These are phyloP conservation scores for Anguilla japonica DNA, from an alignment of 2,113 vertebrate genomes.

Conservation along the genomic window DNA sequence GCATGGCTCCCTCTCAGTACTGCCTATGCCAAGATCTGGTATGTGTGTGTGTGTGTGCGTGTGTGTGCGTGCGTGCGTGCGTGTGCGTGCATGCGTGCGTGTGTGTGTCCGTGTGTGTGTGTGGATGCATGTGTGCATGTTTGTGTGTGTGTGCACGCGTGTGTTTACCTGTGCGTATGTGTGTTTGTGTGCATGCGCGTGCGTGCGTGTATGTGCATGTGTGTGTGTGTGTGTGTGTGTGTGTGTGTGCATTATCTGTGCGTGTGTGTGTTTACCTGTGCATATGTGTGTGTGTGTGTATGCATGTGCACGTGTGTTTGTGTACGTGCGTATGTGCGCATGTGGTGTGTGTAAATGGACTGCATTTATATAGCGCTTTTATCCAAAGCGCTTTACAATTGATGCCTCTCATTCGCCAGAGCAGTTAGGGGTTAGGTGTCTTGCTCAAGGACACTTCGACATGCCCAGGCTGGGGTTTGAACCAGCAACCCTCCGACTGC, in stretches of 20 bases:
- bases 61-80: background rate
- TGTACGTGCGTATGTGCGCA: background rate
- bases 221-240: slow-evolving; percentile 1
- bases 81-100: too few species aligned
- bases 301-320: background rate
- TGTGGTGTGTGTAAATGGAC: too few species aligned
- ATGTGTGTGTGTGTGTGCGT: slow-evolving; percentile 23
- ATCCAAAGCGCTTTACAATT: too few species aligned
- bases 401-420: too few species aligned
- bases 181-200: background rate
- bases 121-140: slow-evolving; percentile 2
- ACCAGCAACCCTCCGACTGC: too few species aligned
- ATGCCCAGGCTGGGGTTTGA: too few species aligned
- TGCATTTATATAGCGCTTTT: too few species aligned
- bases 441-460: too few species aligned
- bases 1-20: background rate
- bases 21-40: slow-evolving; percentile 22
- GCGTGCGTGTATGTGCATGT: background rate
- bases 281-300: slow-evolving; percentile 13
- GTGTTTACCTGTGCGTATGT: background rate
- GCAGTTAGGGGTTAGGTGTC: too few species aligned
- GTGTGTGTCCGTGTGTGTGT: background rate
- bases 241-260: too few species aligned
- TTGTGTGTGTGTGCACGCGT: background rate
- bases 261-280: background rate